These are phyloP conservation scores for Sitta carolinensis DNA, from an alignment of 2,797 vertebrate species.

Conservation along the genomic window DNA sequence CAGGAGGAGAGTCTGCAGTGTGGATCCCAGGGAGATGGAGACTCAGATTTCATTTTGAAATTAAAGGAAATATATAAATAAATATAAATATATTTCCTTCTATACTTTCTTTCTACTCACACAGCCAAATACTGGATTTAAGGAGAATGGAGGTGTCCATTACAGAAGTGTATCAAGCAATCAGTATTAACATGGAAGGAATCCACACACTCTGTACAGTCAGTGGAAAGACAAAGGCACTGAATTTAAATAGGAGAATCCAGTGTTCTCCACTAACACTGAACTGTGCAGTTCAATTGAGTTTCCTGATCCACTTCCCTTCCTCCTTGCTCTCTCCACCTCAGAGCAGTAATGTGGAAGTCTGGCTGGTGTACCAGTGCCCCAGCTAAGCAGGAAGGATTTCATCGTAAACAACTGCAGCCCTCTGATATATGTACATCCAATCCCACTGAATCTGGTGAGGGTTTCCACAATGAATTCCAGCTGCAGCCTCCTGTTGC, in stretches of 20 bases:
- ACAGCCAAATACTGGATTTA: neutral
- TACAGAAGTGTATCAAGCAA: neutral
- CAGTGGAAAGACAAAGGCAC: neutral
- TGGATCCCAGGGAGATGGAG: neutral
- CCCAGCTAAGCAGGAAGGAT: neutral
- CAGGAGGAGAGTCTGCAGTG: neutral
- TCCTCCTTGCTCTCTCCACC: neutral
- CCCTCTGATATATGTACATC: neutral
- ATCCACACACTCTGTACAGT: neutral
- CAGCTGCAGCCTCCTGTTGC: neutral
- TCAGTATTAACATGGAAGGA: neutral
- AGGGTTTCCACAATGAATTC: neutral
- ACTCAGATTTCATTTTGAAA: neutral
- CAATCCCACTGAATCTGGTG: neutral
- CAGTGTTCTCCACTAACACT: neutral
- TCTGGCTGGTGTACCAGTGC: neutral
- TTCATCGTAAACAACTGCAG: neutral
- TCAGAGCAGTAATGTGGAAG: neutral
- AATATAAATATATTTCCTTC: no score
- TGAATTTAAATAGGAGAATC: neutral
- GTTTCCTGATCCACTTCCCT: neutral
- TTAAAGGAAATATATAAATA: no score
- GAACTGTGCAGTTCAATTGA: neutral
- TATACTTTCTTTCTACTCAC: neutral
- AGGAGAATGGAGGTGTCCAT: neutral